Evolutionary conservation across 1,140 invertebrate species (phyloP), one percentile per base, ranked within the genome.

Genomic region (Agraylea sexmaculata): DNA sequence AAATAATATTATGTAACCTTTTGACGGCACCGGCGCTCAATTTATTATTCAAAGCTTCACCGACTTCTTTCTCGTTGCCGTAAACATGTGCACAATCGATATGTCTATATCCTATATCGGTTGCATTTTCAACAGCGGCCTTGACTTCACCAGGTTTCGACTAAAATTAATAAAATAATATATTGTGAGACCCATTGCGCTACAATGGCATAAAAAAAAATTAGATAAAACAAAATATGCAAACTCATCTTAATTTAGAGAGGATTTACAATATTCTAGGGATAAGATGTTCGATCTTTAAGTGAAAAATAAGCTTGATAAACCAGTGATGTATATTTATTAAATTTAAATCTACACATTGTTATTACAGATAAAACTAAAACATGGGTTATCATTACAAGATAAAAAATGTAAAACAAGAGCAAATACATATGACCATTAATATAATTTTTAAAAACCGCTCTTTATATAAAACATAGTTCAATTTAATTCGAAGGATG

Each of bases 71-170:
- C 55, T 88, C 83, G 56, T 88, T 88, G 37, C 71, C 69, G 57
- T 88, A 89, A 13, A 78, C 67, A 50, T 68, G 68, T n/a, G 86
- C 85, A 64, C 83, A 84, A 57, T 90, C 87, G 50, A 90, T 73
- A 57, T 87, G 83, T 2, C 86, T 60, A 58, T 90, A 90, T 1
- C 86, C 86, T 38, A 70, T 60, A 52, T 82, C 70, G 35, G 88
- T 74, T 20, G 85, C 87, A 45, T 72, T 63, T 52, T 79, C 81
- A 2, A 89, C 82, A 4, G 84, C 84, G 53, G 76, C 63, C 5
- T 65, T 66, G 0, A 87, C 81, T 56, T 84, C 71, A 40, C 79
- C 79, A 3, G 76, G 70, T 42, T 77, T 70, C 2, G 80, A 82
- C 78, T 83, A 53, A 30, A 64, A 58, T 51, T 31, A 43, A 40